Evolutionary conservation across 2,888 invertebrate genomes (phyloP), one percentile per base, ranked within the genome.

Genomic region (Tineola bisselliella): DNA sequence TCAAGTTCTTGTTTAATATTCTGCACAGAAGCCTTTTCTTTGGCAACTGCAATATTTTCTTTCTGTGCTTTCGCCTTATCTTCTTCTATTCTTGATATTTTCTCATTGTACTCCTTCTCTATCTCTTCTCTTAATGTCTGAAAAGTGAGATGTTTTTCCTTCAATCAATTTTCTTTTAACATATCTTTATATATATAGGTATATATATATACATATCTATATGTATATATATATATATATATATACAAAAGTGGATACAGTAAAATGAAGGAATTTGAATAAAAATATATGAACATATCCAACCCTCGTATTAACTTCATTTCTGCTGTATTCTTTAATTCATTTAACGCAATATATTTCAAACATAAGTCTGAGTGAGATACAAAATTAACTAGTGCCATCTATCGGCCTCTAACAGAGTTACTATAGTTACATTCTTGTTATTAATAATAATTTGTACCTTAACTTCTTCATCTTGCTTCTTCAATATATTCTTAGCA

Each of bases 391-490:
- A 25, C 6, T 25, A 25, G 25, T 6, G 25, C 25, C 25, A 25
- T 25, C 25, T 25, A 25, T 6, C 2, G 6, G 25, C 6, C 25
- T 4, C 25, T n/a, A n/a, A n/a, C n/a, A n/a, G n/a, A n/a, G n/a
- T n/a, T n/a, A n/a, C n/a, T n/a, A 25, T 25, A 4, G 6, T 25
- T 25, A 25, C 25, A 25, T 25, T 25, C 25, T 25, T 4, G n/a
- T n/a, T n/a, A n/a, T n/a, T n/a, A n/a, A 5, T 10, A 31, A 62
- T 18, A 60, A n/a, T 60, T 72, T n/a, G n/a, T n/a, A 89, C 90
- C 79, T 90, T 89, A 6, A 90, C 72, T 75, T 90, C 89, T 65
- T 90, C 89, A 60, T 89, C 84, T 72, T 90, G 90, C 63, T 88
- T 81, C 66, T 90, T 89, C 0, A 90, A 71, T 19, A 88, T 73